Evolutionary conservation across 2,888 invertebrate genomes (phyloP).

Genomic region (Pollenia griseotomentosa): DNA sequence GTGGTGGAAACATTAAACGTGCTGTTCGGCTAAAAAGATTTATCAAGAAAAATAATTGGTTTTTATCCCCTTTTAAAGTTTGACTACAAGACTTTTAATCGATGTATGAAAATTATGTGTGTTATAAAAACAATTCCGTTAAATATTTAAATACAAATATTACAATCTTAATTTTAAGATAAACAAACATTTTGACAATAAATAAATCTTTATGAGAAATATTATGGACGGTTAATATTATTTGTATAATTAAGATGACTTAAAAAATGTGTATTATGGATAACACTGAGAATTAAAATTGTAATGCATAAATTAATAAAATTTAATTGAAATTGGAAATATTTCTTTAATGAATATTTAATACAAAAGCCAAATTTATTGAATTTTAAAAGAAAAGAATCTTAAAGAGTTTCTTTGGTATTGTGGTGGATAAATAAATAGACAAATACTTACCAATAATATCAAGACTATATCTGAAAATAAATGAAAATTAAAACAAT

Average conservation of each 20-base stretch:
- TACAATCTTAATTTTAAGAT: not conserved
- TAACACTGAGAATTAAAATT: not conserved
- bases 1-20: too few species aligned
- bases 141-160: not conserved
- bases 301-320: not conserved
- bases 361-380: too few species aligned
- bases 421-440: too few species aligned
- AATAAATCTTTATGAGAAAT: not conserved
- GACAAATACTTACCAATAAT: too few species aligned
- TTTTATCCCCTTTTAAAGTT: not conserved
- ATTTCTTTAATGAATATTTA: too few species aligned
- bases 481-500: too few species aligned
- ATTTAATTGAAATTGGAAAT: too few species aligned
- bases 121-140: constrained; percentile 1
- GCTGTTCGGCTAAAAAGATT: not conserved
- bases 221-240: not conserved
- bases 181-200: not conserved
- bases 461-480: too few species aligned
- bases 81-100: not conserved
- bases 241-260: not conserved
- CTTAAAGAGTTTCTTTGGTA: too few species aligned
- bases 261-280: not conserved
- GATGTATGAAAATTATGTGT: not conserved
- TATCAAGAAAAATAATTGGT: not conserved
- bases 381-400: too few species aligned